Evolutionary conservation across 2,888 invertebrate species (phyloP).

Genomic region (Geotrupes spiniger): DNA sequence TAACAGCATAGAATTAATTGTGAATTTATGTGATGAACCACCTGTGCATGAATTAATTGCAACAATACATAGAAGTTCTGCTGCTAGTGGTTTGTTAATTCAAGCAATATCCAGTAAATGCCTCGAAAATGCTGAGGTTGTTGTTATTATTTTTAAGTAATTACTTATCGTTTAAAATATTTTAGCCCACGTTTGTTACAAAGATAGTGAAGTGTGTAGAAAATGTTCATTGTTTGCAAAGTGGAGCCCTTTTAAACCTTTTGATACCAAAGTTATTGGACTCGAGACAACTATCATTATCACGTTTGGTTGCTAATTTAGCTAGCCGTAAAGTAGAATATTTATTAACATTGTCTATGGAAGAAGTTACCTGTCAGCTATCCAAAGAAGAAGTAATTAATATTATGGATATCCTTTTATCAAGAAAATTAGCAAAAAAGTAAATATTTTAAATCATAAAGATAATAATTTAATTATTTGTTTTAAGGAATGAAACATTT

Average conservation of each 20-base stretch:
- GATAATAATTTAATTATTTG: conserved; percentile 8
- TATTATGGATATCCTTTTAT: conserved; percentile 60
- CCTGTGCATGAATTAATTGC: conserved; percentile 63
- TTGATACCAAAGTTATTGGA: conserved; percentile 64
- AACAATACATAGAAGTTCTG: conserved; percentile 61
- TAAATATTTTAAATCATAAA: conserved; percentile 45
- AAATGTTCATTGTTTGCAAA: conserved; percentile 66
- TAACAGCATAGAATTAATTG: conserved; percentile 66
- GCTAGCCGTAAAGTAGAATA: conserved; percentile 68
- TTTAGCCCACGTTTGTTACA: conserved; percentile 66
- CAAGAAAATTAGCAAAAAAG: conserved; percentile 61
- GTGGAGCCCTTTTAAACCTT: conserved; percentile 65
- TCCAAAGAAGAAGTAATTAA: conserved; percentile 67
- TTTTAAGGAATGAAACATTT: conserved; percentile 56
- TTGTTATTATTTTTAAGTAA: conserved; percentile 10
- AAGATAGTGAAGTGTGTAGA: conserved; percentile 68
- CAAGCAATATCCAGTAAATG: conserved; percentile 69
- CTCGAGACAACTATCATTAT: conserved; percentile 65
- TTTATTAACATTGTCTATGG: conserved; percentile 60
- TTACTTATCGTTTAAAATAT: conserved; percentile 11
- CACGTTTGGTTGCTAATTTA: conserved; percentile 68
- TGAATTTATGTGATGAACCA: conserved; percentile 62
- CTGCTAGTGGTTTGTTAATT: conserved; percentile 68
- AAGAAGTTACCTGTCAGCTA: conserved; percentile 63
- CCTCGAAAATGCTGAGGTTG: conserved; percentile 53